Conservation (phyloP, 2,797 vertebrate species). For the Cirrhinus molitorella region DNA sequence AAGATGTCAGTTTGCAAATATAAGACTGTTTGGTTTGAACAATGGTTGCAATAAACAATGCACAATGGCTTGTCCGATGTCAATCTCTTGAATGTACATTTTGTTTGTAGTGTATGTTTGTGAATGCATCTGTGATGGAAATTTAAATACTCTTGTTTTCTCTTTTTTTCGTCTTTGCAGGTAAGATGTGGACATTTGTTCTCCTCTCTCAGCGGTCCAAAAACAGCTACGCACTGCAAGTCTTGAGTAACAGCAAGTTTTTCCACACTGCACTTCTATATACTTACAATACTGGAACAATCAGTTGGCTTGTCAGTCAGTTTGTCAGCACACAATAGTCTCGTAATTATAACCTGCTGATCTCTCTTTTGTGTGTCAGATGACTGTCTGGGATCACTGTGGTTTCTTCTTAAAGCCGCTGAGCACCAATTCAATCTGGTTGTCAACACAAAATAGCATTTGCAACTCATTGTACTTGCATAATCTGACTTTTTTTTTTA, state of each 20-base stretch:
- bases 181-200: conserved; percentile 70
- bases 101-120: not conserved
- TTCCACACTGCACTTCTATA: conserved; percentile 38
- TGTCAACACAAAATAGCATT: conserved; percentile 19
- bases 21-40: not conserved
- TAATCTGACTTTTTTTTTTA: not conserved
- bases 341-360: conserved; percentile 49
- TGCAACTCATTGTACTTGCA: conserved; percentile 15
- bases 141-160: conserved; percentile 26
- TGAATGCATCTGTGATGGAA: not conserved
- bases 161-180: conserved; percentile 69
- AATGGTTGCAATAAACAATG: conserved; percentile 1
- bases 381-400: conserved; percentile 43
- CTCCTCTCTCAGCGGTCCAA: conserved; percentile 52
- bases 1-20: conserved; percentile 4
- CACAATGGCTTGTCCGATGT: not conserved
- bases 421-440: conserved; percentile 3
- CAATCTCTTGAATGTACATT: not conserved
- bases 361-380: conserved; percentile 36
- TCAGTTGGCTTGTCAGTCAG: conserved; percentile 41
- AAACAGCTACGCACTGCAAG: conserved; percentile 45
- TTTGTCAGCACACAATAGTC: conserved; percentile 43
- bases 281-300: conserved; percentile 35
- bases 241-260: conserved; percentile 69
- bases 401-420: conserved; percentile 19